Evolutionary conservation across 2,797 vertebrate genomes (phyloP).

Genomic region (Sebastes oblongus): DNA sequence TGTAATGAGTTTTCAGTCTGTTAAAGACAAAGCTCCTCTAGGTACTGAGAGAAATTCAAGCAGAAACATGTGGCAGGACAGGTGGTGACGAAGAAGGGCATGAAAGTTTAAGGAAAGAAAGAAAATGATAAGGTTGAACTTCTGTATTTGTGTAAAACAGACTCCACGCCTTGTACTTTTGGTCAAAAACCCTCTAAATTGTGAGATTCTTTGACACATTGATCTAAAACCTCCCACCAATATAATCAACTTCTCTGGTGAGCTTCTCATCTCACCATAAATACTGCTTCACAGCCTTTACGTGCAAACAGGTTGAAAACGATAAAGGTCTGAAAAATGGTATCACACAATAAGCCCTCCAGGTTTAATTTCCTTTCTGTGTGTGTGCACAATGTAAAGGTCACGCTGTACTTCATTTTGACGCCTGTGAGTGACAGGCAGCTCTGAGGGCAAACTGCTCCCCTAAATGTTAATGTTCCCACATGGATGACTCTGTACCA

Average conservation of each 20-base stretch:
- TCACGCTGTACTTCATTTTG: slow-evolving; percentile 64
- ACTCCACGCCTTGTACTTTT: neutral
- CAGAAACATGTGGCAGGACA: slow-evolving; percentile 31
- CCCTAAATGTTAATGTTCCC: slow-evolving; percentile 78
- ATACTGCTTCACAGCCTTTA: neutral
- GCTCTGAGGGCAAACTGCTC: slow-evolving; percentile 54
- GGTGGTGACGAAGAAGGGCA: neutral
- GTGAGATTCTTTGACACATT: neutral
- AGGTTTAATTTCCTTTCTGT: slow-evolving; percentile 36
- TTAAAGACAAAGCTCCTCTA: slow-evolving; percentile 58
- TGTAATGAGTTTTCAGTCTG: slow-evolving; percentile 71
- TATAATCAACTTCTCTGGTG: neutral
- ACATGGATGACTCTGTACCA: slow-evolving; percentile 67
- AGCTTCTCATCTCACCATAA: neutral
- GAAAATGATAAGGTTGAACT: neutral
- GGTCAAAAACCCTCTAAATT: neutral
- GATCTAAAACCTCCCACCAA: neutral
- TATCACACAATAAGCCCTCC: neutral
- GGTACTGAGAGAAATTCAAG: slow-evolving; percentile 46
- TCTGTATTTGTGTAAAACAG: neutral
- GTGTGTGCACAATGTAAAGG: slow-evolving; percentile 60
- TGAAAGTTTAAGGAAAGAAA: neutral
- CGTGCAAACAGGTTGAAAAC: neutral
- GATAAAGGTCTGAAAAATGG: slow-evolving; percentile 3
- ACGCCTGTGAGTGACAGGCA: slow-evolving; percentile 71